Base-by-base conservation (phyloP, 2,797 vertebrate genomes). In the Onychomys leucogaster region DNA sequence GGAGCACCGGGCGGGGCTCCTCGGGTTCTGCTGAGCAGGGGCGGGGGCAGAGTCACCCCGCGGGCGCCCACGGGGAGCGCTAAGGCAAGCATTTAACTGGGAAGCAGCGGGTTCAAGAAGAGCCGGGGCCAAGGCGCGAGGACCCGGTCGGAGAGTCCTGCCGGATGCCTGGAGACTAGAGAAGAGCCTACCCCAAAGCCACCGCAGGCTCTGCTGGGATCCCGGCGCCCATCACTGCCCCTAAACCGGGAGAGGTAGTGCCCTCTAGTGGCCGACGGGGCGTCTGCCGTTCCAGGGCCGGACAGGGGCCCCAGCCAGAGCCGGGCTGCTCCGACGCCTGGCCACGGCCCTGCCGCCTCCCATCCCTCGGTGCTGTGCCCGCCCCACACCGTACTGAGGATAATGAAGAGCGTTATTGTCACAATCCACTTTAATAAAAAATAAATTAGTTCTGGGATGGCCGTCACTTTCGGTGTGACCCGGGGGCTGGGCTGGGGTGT, bases 391-490 rank as follows among this genome's bases (percentile, higher is more conserved):
- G 43, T 75, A n/a, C 46, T 5, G 29, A 86, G 69, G 37, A 90
- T 84, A 93, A 88, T 13, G 84, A 93, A 94, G 77, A 94, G 75
- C 81, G 43, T 91, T 55, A 76, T 90, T 96, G 89, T 97, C 95
- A 94, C 89, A 55, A 97, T 98, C 95, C 91, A 98, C 97, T 98
- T 98, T 98, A 98, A 98, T 98, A 97, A 98, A 98, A 98, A 98
- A 98, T 98, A 98, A 98, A 98, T 98, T 98, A 98, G 93, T 97
- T 98, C 96, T 98, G 94, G 96, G 96, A 67, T 86, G 91, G 93
- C 93, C 76, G 83, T 89, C 91, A 71, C 83, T 86, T 95, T 91
- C 52, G 63, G 75, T 61, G 43, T 63, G 49, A 41, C 19, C 57
- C 5, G 4, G 85, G 82, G 81, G 16, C 21, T 7, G 92, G 65